Percentiles rank a stretch among this genome's conserved stretches.
These are phyloP conservation scores for Acropora yongei DNA, from an alignment of 64 coral and sea anemone genomes.

Conservation along the genomic window DNA sequence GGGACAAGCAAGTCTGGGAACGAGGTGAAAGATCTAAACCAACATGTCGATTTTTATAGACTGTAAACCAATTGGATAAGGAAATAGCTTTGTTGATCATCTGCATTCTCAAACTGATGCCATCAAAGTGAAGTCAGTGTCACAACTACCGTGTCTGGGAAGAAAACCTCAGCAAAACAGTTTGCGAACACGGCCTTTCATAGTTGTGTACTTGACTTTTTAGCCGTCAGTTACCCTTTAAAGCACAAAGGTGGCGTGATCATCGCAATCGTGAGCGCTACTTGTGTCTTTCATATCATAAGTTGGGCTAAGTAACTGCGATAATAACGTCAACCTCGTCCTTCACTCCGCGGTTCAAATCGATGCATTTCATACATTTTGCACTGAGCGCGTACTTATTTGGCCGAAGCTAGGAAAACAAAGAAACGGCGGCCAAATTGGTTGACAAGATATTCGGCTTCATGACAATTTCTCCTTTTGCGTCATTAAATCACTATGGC, in stretches of 20 bases:
- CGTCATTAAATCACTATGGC: background rate
- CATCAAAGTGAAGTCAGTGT: background rate
- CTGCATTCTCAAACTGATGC: background rate
- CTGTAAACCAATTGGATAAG: background rate
- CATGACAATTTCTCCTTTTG: background rate
- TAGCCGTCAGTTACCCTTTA: too few species aligned
- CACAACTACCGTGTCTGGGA: background rate
- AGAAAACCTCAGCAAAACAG: background rate
- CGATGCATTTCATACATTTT: background rate
- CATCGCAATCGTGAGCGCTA: too few species aligned
- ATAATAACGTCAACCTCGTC: background rate
- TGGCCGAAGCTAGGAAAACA: background rate
- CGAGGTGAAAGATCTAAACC: background rate
- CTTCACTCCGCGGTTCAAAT: background rate
- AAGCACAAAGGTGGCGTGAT: too few species aligned
- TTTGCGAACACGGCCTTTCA: too few species aligned
- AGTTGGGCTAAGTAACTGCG: too few species aligned
- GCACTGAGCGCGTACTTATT: background rate
- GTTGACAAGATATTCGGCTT: background rate
- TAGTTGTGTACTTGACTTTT: too few species aligned
- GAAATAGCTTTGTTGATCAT: background rate
- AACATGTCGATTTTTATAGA: background rate
- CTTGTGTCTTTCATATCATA: too few species aligned
- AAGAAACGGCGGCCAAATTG: background rate
- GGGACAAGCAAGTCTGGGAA: background rate